phyloP scores from a whole-genome alignment of 2,113 vertebrate genomes.

The Pseudorectes ferrugineus region DNA sequence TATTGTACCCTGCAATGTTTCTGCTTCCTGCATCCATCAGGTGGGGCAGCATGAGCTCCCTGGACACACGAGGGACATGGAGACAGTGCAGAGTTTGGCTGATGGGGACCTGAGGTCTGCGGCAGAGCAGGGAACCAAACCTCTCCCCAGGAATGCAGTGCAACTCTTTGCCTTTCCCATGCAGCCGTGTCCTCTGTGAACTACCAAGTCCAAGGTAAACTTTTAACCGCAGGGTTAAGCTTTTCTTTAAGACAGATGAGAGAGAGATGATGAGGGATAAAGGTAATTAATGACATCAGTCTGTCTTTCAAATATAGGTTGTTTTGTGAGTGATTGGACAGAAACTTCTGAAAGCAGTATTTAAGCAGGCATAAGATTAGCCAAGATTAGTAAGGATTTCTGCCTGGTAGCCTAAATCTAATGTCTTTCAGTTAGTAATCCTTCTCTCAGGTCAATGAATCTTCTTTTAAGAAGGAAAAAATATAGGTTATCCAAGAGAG shows the following conservation, averaged over 20 bases:
- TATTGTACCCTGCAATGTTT: not conserved
- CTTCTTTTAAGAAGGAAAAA: not conserved
- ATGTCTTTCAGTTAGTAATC: constrained; percentile 3
- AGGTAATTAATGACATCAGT: not conserved
- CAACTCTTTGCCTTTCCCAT: not conserved
- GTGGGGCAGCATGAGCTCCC: fast-evolving
- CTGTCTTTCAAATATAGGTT: not conserved
- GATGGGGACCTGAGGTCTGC: not conserved
- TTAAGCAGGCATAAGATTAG: not conserved
- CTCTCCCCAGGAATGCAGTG: not conserved
- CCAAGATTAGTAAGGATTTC: constrained; percentile 19
- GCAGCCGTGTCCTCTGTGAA: not conserved
- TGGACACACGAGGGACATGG: fast-evolving
- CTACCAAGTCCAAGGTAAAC: not conserved
- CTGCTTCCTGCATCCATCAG: not conserved
- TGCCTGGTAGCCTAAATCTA: not conserved
- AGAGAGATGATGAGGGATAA: not conserved
- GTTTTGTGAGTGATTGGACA: not conserved
- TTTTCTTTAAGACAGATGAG: not conserved
- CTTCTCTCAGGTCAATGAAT: constrained; percentile 5
- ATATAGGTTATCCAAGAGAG: not conserved
- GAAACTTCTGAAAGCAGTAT: not conserved
- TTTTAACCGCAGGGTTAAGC: not conserved
- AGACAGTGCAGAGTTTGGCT: not conserved
- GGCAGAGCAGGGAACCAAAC: not conserved